Conservation (phyloP, 2,113 vertebrate genomes). For the Herpailurus yagouaroundi region DNA sequence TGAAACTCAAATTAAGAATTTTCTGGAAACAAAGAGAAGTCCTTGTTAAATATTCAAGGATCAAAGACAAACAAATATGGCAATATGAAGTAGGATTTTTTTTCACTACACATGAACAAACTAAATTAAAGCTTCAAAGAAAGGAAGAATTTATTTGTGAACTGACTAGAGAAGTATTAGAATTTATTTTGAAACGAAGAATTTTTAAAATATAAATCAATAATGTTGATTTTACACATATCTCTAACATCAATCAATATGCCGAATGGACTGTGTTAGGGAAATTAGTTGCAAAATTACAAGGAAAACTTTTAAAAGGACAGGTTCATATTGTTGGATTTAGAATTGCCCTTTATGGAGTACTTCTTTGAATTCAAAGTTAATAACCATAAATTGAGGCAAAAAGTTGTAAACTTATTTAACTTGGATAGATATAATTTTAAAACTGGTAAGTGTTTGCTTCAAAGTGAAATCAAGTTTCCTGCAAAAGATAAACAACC, state of each 20-base stretch:
- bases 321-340: background rate
- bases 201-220: background rate
- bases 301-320: background rate
- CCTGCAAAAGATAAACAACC: background rate
- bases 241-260: background rate
- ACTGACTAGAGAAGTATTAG: background rate
- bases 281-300: background rate
- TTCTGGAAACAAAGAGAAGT: background rate
- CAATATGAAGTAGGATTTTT: background rate
- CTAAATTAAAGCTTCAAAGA: background rate
- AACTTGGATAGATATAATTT: background rate
- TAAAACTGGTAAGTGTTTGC: background rate
- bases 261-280: background rate
- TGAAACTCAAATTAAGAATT: conserved; percentile 20
- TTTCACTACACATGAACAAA: background rate
- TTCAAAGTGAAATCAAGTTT: background rate
- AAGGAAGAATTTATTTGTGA: background rate
- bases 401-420: background rate
- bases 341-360: background rate
- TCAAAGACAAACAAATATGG: background rate
- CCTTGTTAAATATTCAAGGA: background rate
- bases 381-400: background rate
- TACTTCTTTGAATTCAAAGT: background rate
- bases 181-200: conserved; percentile 40
- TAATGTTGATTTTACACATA: background rate